Evolutionary conservation across 2,888 invertebrate species (phyloP).

Genomic region (Blera fallax): DNA sequence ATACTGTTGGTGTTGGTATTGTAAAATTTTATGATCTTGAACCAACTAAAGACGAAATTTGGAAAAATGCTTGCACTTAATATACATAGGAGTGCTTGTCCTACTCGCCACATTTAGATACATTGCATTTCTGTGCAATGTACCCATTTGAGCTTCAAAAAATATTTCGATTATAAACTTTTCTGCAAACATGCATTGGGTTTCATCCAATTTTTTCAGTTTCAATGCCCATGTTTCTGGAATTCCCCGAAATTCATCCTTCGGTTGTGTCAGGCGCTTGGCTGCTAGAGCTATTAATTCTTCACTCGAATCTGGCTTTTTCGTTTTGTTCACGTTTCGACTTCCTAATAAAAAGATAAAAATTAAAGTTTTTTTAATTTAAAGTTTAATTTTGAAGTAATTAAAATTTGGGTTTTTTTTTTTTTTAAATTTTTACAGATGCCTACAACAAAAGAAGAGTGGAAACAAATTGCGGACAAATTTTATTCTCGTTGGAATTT

Average conservation of each 20-base stretch:
- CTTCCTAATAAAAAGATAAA: constrained; percentile 18
- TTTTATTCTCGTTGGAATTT: constrained; percentile 43
- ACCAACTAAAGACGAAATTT: too few species aligned
- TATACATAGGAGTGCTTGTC: constrained; percentile 20
- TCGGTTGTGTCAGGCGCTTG: constrained; percentile 44
- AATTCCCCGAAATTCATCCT: constrained; percentile 81
- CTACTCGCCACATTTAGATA: constrained; percentile 67
- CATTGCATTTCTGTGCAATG: constrained; percentile 81
- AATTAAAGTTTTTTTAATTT: neutral
- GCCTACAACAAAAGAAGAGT: neutral
- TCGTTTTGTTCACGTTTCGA: constrained; percentile 11
- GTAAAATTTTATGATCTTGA: neutral
- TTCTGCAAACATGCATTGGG: constrained; percentile 82
- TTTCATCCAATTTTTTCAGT: constrained; percentile 80
- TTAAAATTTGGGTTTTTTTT: too few species aligned
- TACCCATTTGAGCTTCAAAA: constrained; percentile 82
- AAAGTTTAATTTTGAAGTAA: neutral
- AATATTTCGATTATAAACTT: constrained; percentile 82
- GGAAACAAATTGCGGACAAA: constrained; percentile 19
- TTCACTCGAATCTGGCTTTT: constrained; percentile 12
- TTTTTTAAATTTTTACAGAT: too few species aligned
- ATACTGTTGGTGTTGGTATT: neutral
- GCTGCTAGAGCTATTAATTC: constrained; percentile 14
- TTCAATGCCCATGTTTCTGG: too few species aligned
- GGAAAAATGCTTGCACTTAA: neutral